Base-by-base conservation (phyloP, 2,888 invertebrate species). In the Molorchus minor region DNA sequence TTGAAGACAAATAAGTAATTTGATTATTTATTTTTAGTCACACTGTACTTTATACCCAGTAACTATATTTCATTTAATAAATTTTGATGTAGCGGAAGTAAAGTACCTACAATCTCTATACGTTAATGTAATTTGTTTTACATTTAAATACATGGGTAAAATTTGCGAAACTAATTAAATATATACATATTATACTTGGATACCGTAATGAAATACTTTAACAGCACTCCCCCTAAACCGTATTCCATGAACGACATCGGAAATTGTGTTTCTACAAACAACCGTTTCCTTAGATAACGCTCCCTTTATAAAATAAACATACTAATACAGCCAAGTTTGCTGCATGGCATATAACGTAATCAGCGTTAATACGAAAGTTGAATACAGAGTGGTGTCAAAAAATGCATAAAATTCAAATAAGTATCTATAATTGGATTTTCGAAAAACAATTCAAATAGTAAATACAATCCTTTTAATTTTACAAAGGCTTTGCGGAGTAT, bases 231-330 rank as follows among this genome's bases (percentile, higher is more conserved):
- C 33, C 12, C 4, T 5, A 25, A 5, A 5, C 25, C 29, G 29
- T 29, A 16, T 49, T 49, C 38, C 38, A 38, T 16, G 16, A 12
- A 13, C 40, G 29, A 13, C 41, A 51, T 62, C 59, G 65, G 65
- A 65, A 60, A 65, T 65, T 45, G 57, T 53, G 55, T 64, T 58
- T 61, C 58, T 58, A 62, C 71, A 69, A 71, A 72, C 69, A 72
- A 71, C 69, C 71, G 71, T 71, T 73, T 73, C 73, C 73, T 71
- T 55, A 71, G 72, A 72, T 73, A 74, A 74, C 71, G 69, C 70
- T 71, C 66, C 68, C 68, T 70, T 60, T 61, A 67, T 54, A 67
- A 63, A 69, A 55, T 29, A 61, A 61, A 61, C 53, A 61, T 51
- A 44, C 13, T 47, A 56, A 38, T 16, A 35, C 16, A 19, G 43